Base-by-base conservation (phyloP, 2,113 vertebrate genomes). In the Hydrolagus affinis region DNA sequence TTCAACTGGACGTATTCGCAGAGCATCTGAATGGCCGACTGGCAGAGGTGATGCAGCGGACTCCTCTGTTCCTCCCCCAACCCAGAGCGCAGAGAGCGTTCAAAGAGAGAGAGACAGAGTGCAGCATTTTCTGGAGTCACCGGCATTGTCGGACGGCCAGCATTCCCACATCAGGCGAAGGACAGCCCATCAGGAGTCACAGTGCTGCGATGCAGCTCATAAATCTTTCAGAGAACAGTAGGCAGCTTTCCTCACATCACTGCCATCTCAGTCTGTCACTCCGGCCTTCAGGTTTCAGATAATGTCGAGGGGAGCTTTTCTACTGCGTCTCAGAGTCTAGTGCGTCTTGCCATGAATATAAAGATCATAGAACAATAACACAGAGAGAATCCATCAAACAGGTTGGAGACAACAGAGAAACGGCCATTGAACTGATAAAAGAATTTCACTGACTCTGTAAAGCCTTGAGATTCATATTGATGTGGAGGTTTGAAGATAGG, bases 71-170 rank as follows among this genome's bases (percentile, higher is more conserved):
- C 91, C 86, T 92, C 91, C 85, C 87, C 86, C 59, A 86, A 86
- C 76, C 89, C 90, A 86, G 87, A 87, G 88, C 91, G 88, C 64
- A 96, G 94, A 96, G 96, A 98, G 87, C 92, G 93, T 90, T 94
- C 95, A 87, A 99, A 94, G 88, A 99, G 94, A 78, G 93, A 87
- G 70, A 98, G 95, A 90, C 96, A 96, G 87, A 94, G 90, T 89
- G 89, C 86, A 0, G 96, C 96, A 87, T 98, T 99, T 92, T 98
- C 96, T 90, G 97, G 95, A 9, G 96, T 98, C 91, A 98, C 96
- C 88, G 97, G 97, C 97, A 99, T 99, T 77, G 90, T 94, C 86
- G 90, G 86, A 86, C 87, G 85, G 86, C 85, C 11, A 89, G 86
- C 87, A 44, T 80, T 17, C 87, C 90, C 75, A 70, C 94, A 94